Evolutionary conservation across 2,113 vertebrate genomes (phyloP), one percentile per base, ranked within the genome.

Genomic region (Microtus pennsylvanicus): DNA sequence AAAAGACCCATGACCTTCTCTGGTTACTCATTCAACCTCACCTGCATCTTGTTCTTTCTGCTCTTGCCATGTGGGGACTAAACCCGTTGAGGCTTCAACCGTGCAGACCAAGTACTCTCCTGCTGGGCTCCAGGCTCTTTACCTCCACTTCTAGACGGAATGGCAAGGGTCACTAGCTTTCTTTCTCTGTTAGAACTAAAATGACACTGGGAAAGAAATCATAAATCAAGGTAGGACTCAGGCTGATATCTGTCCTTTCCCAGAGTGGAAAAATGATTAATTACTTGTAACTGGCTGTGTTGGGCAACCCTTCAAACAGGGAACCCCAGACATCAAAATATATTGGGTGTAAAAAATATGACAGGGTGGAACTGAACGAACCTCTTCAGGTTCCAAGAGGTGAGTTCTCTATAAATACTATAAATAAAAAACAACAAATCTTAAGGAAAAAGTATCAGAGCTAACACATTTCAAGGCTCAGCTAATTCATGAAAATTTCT

Each of bases 401-500:
- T 91, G 28, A 70, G 69, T 22, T 72, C 12, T 77, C 42, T 75
- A n/a, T 28, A 69, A 74, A 74, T 26, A 87, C 10, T 83, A 16
- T 55, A 35, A 87, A 45, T 72, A 26, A 26, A 28, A 21, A 72
- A 69, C 26, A 72, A 69, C 26, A 74, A 45, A 61, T 82, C 1
- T 65, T 91, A 90, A 94, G 96, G 50, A 91, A 82, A 94, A 77
- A 38, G 42, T 5, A 80, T 61, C 86, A 67, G 47, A 92, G 69
- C 76, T 77, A 89, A 86, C 26, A 74, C 28, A 89, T 42, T 26
- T 88, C 50, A 93, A 86, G 77, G 89, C 67, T 90, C 72, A 77
- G 77, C 28, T 58, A 47, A n/a, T 52, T 89, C 47, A 87, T 42
- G 22, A 75, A 58, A 38, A 82, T 58, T 47, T 89, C 89, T 77